A percentile compares a stretch with the other conserved stretches of the same genome.
Conservation (phyloP, 2,113 vertebrate genomes). For the Clarias macrocephalus region DNA sequence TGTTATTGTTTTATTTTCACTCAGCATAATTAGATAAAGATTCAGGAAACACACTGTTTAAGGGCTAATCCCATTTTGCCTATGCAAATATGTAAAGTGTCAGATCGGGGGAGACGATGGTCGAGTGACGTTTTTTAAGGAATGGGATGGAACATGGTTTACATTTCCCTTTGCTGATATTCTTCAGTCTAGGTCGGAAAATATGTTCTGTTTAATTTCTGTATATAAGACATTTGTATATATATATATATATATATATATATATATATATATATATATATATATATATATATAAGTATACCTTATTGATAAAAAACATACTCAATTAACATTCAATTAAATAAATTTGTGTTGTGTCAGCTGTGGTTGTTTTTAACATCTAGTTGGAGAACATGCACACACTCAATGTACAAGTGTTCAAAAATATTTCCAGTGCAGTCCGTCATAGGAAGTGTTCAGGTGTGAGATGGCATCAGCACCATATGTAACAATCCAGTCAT, state of each 20-base stretch:
- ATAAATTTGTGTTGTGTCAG: constrained; percentile 74
- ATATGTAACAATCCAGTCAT: background rate
- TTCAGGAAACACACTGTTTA: constrained; percentile 82
- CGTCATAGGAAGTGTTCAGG: background rate
- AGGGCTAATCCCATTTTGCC: constrained; percentile 84
- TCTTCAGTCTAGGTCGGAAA: constrained; percentile 74
- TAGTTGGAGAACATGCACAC: constrained; percentile 53
- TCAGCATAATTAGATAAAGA: constrained; percentile 75
- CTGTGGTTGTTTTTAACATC: constrained; percentile 70
- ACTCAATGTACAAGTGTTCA: constrained; percentile 24
- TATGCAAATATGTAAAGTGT: constrained; percentile 82
- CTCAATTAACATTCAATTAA: constrained; percentile 73
- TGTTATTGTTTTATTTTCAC: constrained; percentile 51
- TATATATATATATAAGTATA: constrained; percentile 63
- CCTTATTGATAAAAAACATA: constrained; percentile 72
- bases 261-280: constrained; percentile 51
- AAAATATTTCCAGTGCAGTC: background rate
- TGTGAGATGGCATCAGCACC: background rate
- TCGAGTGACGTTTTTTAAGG: constrained; percentile 63
- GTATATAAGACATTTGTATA: constrained; percentile 67
- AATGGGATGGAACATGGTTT: constrained; percentile 75
- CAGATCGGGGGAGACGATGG: constrained; percentile 63
- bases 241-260: constrained; percentile 45
- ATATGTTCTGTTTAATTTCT: constrained; percentile 72
- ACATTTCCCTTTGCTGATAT: constrained; percentile 78